A percentile compares a stretch with the other conserved stretches of the same genome.
These are phyloP conservation scores for Colinus virginianus DNA, from an alignment of 2,113 vertebrate genomes.

Conservation along the genomic window DNA sequence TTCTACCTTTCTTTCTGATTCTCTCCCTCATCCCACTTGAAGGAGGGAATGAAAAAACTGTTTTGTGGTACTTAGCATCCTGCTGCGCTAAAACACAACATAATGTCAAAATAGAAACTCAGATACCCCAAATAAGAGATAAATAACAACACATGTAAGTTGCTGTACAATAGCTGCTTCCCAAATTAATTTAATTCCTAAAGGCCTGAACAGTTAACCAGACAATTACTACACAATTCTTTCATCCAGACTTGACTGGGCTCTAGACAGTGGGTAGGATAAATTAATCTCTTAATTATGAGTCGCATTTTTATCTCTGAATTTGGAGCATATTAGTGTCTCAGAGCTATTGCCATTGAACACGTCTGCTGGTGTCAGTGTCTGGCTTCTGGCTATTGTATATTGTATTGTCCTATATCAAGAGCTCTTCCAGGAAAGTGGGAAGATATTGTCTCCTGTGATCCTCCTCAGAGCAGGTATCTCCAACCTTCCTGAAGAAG, in stretches of 20 bases:
- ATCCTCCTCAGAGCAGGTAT: accelerated
- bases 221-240: neutral
- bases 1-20: no score
- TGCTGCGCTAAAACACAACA: no score
- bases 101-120: neutral
- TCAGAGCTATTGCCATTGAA: neutral
- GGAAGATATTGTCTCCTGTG: neutral
- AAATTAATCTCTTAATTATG: accelerated
- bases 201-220: neutral
- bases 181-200: neutral
- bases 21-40: no score
- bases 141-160: neutral
- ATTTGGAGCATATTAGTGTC: neutral
- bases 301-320: neutral
- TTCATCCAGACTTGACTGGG: neutral
- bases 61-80: no score
- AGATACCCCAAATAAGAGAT: accelerated
- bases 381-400: neutral
- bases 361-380: neutral
- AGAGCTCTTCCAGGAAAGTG: neutral
- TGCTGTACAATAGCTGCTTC: neutral
- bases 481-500: neutral
- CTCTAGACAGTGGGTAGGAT: neutral
- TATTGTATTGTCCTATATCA: neutral
- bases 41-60: neutral